Conservation (phyloP, 2,888 invertebrate species). For the Pheosia gnoma region DNA sequence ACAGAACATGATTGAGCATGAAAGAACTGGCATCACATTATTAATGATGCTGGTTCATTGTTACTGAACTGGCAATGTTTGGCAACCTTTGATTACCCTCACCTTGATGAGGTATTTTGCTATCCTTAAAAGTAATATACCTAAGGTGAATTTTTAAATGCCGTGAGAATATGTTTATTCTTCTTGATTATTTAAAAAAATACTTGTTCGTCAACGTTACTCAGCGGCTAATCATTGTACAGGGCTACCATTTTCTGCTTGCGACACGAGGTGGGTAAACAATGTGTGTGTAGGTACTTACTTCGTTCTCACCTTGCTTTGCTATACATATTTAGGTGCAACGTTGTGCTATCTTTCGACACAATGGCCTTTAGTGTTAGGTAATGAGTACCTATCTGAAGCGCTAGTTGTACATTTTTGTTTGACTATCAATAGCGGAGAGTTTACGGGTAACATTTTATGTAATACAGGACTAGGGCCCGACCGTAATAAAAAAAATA, state of each 20-base stretch:
- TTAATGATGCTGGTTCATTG: slow-evolving; percentile 11
- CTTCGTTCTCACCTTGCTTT: slow-evolving; percentile 2
- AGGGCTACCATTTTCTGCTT: slow-evolving; percentile 3
- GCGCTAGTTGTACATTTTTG: not conserved
- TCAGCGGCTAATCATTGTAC: not conserved
- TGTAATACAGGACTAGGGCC: no score
- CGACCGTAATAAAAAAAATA: no score
- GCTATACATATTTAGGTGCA: slow-evolving; percentile 14
- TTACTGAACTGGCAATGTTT: slow-evolving; percentile 5
- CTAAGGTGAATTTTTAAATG: not conserved
- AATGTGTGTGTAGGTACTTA: slow-evolving; percentile 5
- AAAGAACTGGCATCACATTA: slow-evolving; percentile 9
- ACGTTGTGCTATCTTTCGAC: not conserved
- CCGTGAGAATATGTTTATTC: slow-evolving; percentile 3
- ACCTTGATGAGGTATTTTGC: slow-evolving; percentile 11
- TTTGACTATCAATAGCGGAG: slow-evolving; percentile 7
- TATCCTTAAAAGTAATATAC: not conserved
- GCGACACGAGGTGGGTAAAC: slow-evolving; percentile 19
- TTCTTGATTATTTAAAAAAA: not conserved
- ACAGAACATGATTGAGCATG: slow-evolving; percentile 2
- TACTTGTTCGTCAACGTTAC: not conserved
- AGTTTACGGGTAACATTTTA: no score
- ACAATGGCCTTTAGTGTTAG: not conserved
- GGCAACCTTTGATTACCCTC: slow-evolving; percentile 5
- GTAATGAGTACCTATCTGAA: not conserved